Conservation (phyloP, 53 echinoderm and acorn worm genomes). For the Patiria pectinifera region DNA sequence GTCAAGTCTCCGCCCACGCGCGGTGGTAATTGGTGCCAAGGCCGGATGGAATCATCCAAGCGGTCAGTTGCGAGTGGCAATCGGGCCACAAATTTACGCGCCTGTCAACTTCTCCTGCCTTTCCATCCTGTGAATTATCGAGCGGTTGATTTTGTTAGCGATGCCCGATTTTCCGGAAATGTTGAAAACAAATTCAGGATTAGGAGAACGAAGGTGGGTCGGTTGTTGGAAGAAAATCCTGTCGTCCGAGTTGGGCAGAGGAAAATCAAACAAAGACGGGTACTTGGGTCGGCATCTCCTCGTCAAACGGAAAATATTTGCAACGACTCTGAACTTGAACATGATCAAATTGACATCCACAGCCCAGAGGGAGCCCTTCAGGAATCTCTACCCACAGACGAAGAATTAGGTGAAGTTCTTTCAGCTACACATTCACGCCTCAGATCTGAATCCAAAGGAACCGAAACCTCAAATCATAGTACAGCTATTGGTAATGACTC, state of each 20-base stretch:
- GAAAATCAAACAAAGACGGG: background rate
- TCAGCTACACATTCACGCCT: background rate
- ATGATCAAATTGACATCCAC: slow-evolving; percentile 61
- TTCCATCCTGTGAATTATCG: slow-evolving; percentile 25
- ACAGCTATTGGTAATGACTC: background rate
- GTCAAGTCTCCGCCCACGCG: slow-evolving; percentile 52
- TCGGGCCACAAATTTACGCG: background rate
- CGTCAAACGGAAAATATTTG: background rate
- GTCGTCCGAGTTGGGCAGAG: slow-evolving; percentile 10
- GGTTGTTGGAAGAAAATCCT: slow-evolving; percentile 24
- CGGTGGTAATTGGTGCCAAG: slow-evolving; percentile 37
- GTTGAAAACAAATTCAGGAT: slow-evolving; percentile 20
- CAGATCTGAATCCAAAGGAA: background rate
- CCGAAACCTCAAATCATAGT: background rate
- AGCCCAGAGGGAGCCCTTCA: slow-evolving; percentile 65
- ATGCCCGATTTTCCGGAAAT: slow-evolving; percentile 30
- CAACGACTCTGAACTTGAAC: background rate
- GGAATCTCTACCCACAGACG: slow-evolving; percentile 43
- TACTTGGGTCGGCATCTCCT: background rate
- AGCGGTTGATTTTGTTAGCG: slow-evolving; percentile 43
- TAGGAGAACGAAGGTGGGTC: slow-evolving; percentile 39
- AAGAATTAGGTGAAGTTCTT: slow-evolving; percentile 5
- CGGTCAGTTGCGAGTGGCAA: slow-evolving; percentile 31
- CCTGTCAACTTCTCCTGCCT: background rate
- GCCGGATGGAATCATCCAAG: slow-evolving; percentile 42